Evolutionary conservation across 1,140 invertebrate species (phyloP).

Genomic region (Melipona quadrifasciata): DNA sequence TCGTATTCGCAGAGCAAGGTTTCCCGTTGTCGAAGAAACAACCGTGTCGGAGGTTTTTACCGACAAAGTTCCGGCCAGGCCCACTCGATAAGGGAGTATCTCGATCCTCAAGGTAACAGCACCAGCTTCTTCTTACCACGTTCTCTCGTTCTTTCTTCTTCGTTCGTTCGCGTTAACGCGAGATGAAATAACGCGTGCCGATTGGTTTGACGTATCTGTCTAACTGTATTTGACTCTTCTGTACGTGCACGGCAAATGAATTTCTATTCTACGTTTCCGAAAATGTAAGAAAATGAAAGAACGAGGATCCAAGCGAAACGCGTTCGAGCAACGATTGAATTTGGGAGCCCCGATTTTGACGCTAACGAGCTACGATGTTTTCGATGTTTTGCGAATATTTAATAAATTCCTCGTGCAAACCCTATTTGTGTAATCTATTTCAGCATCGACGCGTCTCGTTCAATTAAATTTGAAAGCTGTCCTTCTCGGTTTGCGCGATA

Average conservation of each 20-base stretch:
- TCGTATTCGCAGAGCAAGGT: conserved; percentile 59
- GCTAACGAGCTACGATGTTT: not conserved
- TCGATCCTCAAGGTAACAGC: conserved; percentile 8
- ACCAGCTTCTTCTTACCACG: not conserved
- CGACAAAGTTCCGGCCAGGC: not conserved
- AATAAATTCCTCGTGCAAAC: not conserved
- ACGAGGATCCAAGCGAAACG: not conserved
- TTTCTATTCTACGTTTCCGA: not conserved
- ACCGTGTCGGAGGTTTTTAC: not conserved
- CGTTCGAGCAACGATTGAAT: not conserved
- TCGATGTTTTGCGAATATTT: not conserved
- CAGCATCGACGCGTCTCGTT: not conserved
- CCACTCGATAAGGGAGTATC: too few species aligned
- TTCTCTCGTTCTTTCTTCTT: too few species aligned
- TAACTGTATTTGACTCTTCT: not conserved
- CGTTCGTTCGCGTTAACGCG: not conserved
- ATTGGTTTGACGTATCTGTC: not conserved
- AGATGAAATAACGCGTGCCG: not conserved
- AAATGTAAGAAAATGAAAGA: not conserved
- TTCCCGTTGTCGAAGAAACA: conserved; percentile 39
- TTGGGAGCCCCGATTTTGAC: not conserved
- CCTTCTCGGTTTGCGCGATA: not conserved
- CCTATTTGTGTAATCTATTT: not conserved
- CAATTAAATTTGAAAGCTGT: not conserved
- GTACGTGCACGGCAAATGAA: not conserved